Evolutionary conservation across 64 coral and sea anemone genomes (phyloP).

Genomic region (Trachythela sp.): DNA sequence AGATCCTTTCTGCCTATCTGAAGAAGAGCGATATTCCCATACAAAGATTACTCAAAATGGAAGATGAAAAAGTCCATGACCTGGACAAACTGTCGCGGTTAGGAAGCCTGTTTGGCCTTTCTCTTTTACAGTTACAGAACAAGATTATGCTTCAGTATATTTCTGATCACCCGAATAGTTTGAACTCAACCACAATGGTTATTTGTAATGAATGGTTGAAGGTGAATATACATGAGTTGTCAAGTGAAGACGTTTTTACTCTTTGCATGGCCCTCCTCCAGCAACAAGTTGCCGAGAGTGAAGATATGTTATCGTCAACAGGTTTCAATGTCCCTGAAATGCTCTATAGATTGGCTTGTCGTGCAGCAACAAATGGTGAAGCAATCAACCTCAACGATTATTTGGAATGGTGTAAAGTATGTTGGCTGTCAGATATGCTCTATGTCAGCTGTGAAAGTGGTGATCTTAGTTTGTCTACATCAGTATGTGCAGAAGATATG

Average conservation of each 20-base stretch:
- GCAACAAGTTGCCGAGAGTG: not conserved
- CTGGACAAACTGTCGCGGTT: not conserved
- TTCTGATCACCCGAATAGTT: not conserved
- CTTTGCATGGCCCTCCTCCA: not conserved
- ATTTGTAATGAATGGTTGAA: not conserved
- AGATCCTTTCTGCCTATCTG: not conserved
- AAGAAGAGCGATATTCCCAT: not conserved
- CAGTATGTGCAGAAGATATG: not conserved
- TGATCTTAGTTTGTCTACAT: not conserved
- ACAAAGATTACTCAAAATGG: not conserved
- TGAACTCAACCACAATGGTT: not conserved
- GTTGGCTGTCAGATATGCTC: not conserved
- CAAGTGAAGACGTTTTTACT: not conserved
- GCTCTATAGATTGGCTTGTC: not conserved
- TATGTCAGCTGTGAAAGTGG: conserved; percentile 1
- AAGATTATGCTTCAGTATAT: conserved; percentile 9
- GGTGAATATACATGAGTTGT: not conserved
- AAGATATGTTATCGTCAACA: not conserved
- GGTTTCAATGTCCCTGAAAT: not conserved
- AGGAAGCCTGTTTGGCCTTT: not conserved
- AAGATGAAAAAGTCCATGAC: not conserved
- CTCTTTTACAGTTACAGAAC: not conserved
- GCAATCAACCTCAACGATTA: not conserved
- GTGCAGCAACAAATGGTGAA: not conserved
- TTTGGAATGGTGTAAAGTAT: not conserved